phyloP scores from a whole-genome alignment of 2,113 vertebrate genomes.

The Sinocyclocheilus grahami region DNA sequence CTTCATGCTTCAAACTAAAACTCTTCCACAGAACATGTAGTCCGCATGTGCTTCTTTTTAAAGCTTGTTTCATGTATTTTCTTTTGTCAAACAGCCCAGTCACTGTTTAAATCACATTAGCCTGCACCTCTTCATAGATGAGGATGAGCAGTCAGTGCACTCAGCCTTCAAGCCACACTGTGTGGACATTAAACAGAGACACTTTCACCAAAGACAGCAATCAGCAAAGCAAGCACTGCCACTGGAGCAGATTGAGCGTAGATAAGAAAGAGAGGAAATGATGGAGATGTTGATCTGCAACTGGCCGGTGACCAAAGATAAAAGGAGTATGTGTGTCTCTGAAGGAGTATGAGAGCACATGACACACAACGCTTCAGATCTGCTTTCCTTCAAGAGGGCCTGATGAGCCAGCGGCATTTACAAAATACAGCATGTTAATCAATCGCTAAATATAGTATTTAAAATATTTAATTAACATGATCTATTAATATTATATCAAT shows the following conservation, averaged over 20 bases:
- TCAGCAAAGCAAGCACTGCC: constrained; percentile 6
- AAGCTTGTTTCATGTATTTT: neutral
- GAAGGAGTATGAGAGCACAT: neutral
- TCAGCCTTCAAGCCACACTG: constrained; percentile 6
- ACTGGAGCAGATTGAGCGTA: constrained; percentile 2
- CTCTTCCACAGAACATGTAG: neutral
- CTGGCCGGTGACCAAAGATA: constrained; percentile 14
- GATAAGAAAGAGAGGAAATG: constrained; percentile 9
- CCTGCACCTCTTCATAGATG: neutral
- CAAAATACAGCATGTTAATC: neutral
- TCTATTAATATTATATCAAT: neutral
- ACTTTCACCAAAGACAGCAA: neutral
- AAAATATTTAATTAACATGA: neutral
- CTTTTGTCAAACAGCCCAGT: neutral
- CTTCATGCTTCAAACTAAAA: neutral
- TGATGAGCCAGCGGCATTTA: neutral
- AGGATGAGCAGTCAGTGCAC: neutral
- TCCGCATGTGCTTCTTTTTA: neutral
- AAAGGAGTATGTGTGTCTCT: constrained; percentile 36
- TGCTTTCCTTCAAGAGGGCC: neutral
- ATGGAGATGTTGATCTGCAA: constrained; percentile 44
- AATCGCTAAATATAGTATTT: neutral
- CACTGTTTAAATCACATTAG: constrained; percentile 16
- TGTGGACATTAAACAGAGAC: constrained; percentile 33
- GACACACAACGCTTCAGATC: neutral